Conservation (phyloP, 2,797 vertebrate genomes). For the Schizopygopsis malacanthus region DNA sequence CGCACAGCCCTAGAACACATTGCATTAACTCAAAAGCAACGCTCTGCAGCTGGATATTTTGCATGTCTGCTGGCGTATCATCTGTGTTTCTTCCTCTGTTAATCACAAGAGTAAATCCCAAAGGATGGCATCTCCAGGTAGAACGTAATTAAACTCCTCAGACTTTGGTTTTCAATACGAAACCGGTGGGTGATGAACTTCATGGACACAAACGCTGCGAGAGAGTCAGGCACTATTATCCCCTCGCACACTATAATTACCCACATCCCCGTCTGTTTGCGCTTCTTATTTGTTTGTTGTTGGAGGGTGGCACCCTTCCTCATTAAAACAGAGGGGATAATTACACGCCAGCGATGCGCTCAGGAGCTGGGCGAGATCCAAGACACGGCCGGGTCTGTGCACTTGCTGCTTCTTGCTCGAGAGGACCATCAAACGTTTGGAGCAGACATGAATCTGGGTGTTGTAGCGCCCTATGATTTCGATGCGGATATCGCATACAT, state of each 20-base stretch:
- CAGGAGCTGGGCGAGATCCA: conserved; percentile 16
- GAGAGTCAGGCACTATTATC: conserved; percentile 54
- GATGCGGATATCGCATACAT: too few species aligned
- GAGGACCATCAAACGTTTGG: not conserved
- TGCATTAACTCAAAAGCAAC: too few species aligned
- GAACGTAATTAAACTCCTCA: not conserved
- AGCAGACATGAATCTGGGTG: not conserved
- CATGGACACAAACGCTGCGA: not conserved
- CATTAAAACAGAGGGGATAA: conserved; percentile 59
- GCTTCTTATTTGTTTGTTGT: conserved; percentile 42
- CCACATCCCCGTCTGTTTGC: conserved; percentile 56
- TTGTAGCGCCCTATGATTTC: not conserved
- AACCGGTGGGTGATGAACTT: not conserved
- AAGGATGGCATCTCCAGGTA: not conserved
- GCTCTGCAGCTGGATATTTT: too few species aligned
- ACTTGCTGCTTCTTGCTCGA: not conserved
- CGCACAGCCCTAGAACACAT: too few species aligned
- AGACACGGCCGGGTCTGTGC: conserved; percentile 7
- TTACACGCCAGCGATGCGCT: conserved; percentile 49
- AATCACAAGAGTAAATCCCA: not conserved
- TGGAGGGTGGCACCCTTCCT: conserved; percentile 25
- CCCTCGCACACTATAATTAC: conserved; percentile 61
- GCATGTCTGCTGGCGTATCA: not conserved
- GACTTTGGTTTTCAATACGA: not conserved
- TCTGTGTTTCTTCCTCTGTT: not conserved